phyloP scores from a whole-genome alignment of 2,888 invertebrate genomes.

The Malthinus seriepunctatus region DNA sequence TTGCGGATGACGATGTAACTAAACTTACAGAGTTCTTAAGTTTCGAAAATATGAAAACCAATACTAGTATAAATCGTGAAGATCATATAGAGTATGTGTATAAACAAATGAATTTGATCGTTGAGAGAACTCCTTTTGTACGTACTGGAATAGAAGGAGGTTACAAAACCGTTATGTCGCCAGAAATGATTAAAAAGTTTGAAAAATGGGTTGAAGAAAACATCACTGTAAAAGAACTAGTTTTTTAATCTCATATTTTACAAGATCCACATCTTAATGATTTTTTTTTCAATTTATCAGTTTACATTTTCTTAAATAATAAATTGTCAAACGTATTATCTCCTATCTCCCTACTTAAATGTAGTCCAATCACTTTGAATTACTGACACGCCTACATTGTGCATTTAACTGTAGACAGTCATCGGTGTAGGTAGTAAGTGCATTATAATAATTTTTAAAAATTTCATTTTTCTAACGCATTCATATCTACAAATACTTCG shows the following conservation, averaged over 20 bases:
- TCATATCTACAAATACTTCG: no score
- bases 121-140: constrained; percentile 52
- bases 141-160: constrained; percentile 55
- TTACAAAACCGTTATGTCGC: constrained; percentile 63
- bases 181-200: constrained; percentile 70
- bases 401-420: no score
- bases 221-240: constrained; percentile 60
- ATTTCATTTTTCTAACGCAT: no score
- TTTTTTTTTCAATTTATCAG: no score
- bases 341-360: no score
- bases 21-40: constrained; percentile 41
- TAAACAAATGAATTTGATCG: constrained; percentile 44
- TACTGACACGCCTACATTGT: no score
- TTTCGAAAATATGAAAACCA: constrained; percentile 59
- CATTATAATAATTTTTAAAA: no score
- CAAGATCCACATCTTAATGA: no score
- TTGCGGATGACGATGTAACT: constrained; percentile 37
- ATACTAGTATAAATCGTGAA: constrained; percentile 61
- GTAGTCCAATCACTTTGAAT: no score
- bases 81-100: constrained; percentile 43
- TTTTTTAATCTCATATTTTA: constrained; percentile 18
- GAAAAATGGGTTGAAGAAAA: constrained; percentile 71
- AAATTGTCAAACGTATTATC: no score
- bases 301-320: no score
- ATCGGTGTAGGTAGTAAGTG: no score